A percentile compares a stretch with the other conserved stretches of the same genome.
These are phyloP conservation scores for Procambarus virginalis DNA, from an alignment of 1,140 invertebrate genomes.

Conservation along the genomic window DNA sequence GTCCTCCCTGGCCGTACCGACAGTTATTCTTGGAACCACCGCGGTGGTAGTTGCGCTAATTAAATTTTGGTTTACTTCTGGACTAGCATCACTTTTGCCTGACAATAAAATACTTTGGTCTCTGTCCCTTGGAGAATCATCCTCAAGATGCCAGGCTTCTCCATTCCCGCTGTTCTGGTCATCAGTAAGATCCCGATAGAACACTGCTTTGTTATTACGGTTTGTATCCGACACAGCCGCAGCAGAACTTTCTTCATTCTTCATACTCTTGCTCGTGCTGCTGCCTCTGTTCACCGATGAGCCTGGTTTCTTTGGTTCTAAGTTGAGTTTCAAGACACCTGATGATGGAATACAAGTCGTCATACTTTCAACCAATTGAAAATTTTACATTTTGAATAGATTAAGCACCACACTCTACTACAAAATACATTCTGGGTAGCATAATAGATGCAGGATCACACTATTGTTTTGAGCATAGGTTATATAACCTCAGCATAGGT, in stretches of 20 bases:
- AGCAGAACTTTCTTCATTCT: conserved; percentile 12
- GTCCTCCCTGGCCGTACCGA: conserved; percentile 14
- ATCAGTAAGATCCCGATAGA: neutral
- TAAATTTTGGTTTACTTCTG: neutral
- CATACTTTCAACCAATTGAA: neutral
- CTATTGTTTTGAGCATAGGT: too few species aligned
- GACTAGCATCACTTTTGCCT: neutral
- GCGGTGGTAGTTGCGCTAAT: neutral
- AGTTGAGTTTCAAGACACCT: conserved; percentile 59
- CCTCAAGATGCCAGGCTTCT: neutral
- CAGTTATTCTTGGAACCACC: conserved; percentile 10
- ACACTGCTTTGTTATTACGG: neutral
- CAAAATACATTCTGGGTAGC: too few species aligned
- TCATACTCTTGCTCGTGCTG: conserved; percentile 27
- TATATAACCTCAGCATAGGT: too few species aligned
- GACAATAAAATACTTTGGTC: neutral
- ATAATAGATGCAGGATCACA: too few species aligned
- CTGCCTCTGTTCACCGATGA: conserved; percentile 26
- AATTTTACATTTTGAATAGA: too few species aligned
- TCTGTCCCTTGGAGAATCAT: neutral
- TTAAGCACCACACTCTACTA: too few species aligned
- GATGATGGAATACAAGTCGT: neutral
- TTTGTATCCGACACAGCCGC: neutral
- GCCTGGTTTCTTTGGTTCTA: conserved; percentile 59
- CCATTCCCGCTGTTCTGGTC: neutral